A percentile compares a stretch with the other conserved stretches of the same genome.
phyloP scores from a whole-genome alignment of 2,888 invertebrate species.

The Malachius bipustulatus region DNA sequence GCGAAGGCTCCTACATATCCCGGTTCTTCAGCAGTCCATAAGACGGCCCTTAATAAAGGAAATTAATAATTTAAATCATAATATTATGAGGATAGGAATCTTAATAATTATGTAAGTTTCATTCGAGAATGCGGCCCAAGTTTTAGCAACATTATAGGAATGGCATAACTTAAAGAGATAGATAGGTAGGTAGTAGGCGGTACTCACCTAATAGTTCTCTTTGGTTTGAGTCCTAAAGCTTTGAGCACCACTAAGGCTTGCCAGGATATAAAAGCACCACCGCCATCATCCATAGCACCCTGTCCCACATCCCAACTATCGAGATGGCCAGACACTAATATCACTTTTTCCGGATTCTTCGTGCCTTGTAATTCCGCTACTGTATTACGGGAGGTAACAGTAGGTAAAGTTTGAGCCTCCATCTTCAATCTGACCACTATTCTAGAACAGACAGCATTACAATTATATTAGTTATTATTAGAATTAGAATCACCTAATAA shows the following conservation, averaged over 20 bases:
- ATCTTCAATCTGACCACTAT: conserved; percentile 50
- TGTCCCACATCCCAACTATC: conserved; percentile 83
- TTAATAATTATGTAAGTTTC: too few relatives aligned
- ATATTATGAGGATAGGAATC: too few relatives aligned
- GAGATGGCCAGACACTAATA: conserved; percentile 70
- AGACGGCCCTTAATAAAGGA: too few relatives aligned
- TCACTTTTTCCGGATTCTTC: conserved; percentile 41
- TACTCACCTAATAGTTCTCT: conserved; percentile 61
- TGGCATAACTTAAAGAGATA: too few relatives aligned
- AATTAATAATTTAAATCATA: too few relatives aligned
- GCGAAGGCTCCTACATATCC: conserved; percentile 55
- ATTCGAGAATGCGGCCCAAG: too few relatives aligned
- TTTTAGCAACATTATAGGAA: too few relatives aligned
- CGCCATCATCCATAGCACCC: conserved; percentile 81
- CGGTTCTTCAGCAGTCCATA: conserved; percentile 74
- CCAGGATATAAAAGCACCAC: conserved; percentile 70
- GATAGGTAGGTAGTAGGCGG: too few relatives aligned
- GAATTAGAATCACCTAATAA: too few relatives aligned
- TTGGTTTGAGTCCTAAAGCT: conserved; percentile 50
- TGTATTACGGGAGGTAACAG: conserved; percentile 56
- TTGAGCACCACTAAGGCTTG: conserved; percentile 56
- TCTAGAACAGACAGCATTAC: too few relatives aligned
- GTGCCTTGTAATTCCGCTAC: conserved; percentile 55
- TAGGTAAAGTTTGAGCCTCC: conserved; percentile 45
- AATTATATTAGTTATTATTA: too few relatives aligned